A percentile compares a stretch with the other conserved stretches of the same genome.
These are phyloP conservation scores for Papilio xuthus DNA, from an alignment of 1,140 invertebrate species.

Conservation along the genomic window DNA sequence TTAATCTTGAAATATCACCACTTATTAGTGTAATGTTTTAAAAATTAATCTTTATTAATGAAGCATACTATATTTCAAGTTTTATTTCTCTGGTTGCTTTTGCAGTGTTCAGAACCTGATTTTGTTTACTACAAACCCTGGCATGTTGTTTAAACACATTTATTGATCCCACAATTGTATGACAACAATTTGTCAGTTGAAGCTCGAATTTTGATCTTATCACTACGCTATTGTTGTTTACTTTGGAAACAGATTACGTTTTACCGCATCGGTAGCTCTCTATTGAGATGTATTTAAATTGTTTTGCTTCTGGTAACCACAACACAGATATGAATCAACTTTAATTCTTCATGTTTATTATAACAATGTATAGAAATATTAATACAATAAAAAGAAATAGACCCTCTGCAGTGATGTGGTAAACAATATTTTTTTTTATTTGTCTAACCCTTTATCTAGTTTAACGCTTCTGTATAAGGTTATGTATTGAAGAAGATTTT, in stretches of 20 bases:
- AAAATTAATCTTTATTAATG: not conserved
- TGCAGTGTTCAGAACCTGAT: not conserved
- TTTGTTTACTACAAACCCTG: constrained; percentile 48
- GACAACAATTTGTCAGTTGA: constrained; percentile 71
- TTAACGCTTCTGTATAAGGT: constrained; percentile 25
- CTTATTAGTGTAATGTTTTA: not conserved
- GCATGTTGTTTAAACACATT: constrained; percentile 77
- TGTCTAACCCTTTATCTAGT: constrained; percentile 29
- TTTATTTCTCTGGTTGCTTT: not conserved
- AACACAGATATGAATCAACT: constrained; percentile 38
- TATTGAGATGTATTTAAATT: constrained; percentile 48
- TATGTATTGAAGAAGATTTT: not conserved
- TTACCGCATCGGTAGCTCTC: constrained; percentile 49
- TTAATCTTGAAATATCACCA: not conserved
- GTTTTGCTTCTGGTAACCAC: constrained; percentile 44
- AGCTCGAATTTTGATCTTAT: constrained; percentile 72
- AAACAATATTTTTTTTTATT: constrained; percentile 2
- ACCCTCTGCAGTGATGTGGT: constrained; percentile 22
- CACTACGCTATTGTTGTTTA: constrained; percentile 58
- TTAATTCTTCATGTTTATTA: constrained; percentile 37
- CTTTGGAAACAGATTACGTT: constrained; percentile 58
- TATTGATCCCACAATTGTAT: constrained; percentile 55
- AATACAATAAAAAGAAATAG: constrained; percentile 32
- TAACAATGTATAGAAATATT: constrained; percentile 33
- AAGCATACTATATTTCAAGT: not conserved